These are phyloP conservation scores for fruit fly (Drosophila melanogaster) DNA, from an alignment of 1,140 invertebrate genomes.

Conservation along the genomic window DNA sequence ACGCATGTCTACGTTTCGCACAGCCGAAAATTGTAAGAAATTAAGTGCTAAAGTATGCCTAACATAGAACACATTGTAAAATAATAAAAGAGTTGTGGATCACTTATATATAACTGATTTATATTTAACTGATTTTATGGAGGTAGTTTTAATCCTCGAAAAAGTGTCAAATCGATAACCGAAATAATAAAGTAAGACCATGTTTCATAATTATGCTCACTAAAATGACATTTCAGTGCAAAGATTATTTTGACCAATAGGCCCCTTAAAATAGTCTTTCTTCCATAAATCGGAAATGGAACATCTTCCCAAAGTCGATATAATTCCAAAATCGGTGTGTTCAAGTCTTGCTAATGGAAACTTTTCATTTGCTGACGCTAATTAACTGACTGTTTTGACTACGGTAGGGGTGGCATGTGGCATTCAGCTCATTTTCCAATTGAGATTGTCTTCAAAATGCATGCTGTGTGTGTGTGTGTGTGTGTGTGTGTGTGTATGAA, in stretches of 20 bases:
- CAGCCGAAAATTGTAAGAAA: not conserved
- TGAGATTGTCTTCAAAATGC: conserved; percentile 7
- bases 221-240: no score
- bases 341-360: not conserved
- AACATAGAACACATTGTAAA: no score
- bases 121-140: not conserved
- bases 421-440: conserved; percentile 5
- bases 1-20: conserved; percentile 10
- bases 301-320: no score
- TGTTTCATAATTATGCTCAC: no score
- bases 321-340: conserved; percentile 14
- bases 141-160: not conserved
- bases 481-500: conserved; percentile 32
- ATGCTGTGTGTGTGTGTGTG: conserved; percentile 24
- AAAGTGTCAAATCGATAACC: no score
- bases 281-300: not conserved
- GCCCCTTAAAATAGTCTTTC: not conserved
- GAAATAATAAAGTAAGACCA: no score
- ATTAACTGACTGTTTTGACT: conserved; percentile 37
- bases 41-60: not conserved
- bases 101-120: no score
- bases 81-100: not conserved
- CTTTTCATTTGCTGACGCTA: conserved; percentile 33
- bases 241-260: no score
- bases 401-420: no score